phyloP scores from a whole-genome alignment of 92 coral and sea anemone species.

The Phenganax stokvisi region DNA sequence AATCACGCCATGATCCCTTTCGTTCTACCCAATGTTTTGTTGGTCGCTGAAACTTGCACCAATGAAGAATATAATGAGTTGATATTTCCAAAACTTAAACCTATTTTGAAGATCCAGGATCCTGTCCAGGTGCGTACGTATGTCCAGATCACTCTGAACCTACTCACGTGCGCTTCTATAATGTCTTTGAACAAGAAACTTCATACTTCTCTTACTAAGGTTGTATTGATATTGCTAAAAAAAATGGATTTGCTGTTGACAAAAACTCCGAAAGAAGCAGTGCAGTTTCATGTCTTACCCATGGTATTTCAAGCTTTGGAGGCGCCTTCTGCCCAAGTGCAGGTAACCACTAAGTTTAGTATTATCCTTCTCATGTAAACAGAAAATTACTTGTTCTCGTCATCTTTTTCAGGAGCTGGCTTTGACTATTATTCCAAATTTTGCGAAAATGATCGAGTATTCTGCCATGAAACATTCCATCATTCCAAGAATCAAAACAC shows the following conservation, averaged over 20 bases:
- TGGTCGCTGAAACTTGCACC: constrained; percentile 87
- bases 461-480: constrained; percentile 89
- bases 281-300: constrained; percentile 82
- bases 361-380: not conserved
- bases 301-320: constrained; percentile 95
- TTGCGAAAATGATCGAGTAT: constrained; percentile 92
- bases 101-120: constrained; percentile 88
- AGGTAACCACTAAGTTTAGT: constrained; percentile 48
- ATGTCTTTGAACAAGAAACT: not conserved
- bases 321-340: constrained; percentile 81
- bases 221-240: constrained; percentile 75
- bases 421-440: constrained; percentile 78
- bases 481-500: constrained; percentile 86
- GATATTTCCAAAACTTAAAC: constrained; percentile 80
- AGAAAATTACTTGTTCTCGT: not conserved
- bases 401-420: constrained; percentile 73
- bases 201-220: constrained; percentile 41
- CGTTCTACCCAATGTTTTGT: constrained; percentile 83
- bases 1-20: constrained; percentile 87
- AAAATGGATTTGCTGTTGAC: constrained; percentile 84
- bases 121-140: constrained; percentile 67
- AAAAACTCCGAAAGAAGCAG: constrained; percentile 85
- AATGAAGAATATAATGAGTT: constrained; percentile 60
- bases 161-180: not conserved
- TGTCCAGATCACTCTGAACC: not conserved